phyloP scores from a whole-genome alignment of 37 sponge, comb jelly and placozoan species.

The Cliona cf. orientalis region DNA sequence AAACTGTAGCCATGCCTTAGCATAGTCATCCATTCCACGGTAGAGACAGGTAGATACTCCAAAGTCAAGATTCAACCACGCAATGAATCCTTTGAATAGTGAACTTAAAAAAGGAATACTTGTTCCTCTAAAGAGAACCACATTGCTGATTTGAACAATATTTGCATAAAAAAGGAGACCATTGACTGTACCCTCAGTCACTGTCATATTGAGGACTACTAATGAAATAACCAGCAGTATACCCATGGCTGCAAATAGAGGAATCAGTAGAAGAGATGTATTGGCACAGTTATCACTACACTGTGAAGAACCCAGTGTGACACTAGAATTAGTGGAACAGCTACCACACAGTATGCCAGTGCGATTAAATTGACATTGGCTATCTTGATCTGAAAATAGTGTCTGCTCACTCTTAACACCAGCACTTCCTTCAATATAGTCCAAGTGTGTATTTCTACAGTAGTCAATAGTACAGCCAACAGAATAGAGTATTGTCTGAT shows the following conservation, averaged over 20 bases:
- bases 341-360: constrained; percentile 54
- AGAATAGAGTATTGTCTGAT: no score
- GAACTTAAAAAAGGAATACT: background rate
- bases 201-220: constrained; percentile 43
- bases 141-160: constrained; percentile 22
- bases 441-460: no score
- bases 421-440: background rate
- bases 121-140: no score
- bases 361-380: constrained; percentile 43
- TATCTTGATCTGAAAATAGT: background rate
- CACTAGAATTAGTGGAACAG: constrained; percentile 29
- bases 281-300: constrained; percentile 28
- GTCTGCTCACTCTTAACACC: background rate
- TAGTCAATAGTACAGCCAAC: no score
- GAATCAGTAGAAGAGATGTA: background rate
- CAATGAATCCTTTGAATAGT: constrained; percentile 6
- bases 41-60: constrained; percentile 39
- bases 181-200: constrained; percentile 43
- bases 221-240: constrained; percentile 27
- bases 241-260: constrained; percentile 31
- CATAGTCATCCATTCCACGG: constrained; percentile 42
- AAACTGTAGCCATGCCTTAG: background rate
- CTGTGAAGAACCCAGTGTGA: constrained; percentile 15
- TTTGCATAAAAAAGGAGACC: constrained; percentile 55
- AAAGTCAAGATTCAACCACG: constrained; percentile 42